These are phyloP conservation scores for Elmis aenea DNA, from an alignment of 2,888 invertebrate species.

Conservation along the genomic window DNA sequence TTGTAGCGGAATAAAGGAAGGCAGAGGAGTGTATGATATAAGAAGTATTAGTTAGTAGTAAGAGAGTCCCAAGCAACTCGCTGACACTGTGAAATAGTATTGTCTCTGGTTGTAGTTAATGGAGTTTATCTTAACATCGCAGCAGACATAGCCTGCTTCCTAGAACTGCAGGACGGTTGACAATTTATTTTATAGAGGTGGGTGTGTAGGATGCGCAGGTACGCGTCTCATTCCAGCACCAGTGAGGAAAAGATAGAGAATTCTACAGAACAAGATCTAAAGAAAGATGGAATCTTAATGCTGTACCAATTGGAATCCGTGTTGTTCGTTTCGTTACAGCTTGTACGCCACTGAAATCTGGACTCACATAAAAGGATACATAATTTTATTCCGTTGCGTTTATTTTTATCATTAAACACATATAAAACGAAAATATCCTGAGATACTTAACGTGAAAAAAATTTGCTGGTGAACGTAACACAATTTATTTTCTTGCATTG, in stretches of 20 bases:
- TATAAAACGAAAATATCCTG: too few species aligned
- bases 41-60: too few species aligned
- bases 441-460: too few species aligned
- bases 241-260: slow-evolving; percentile 26
- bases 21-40: too few species aligned
- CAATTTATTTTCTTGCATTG: too few species aligned
- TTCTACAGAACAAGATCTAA: slow-evolving; percentile 11
- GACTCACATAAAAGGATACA: slow-evolving; percentile 38
- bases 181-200: slow-evolving; percentile 48
- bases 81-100: slow-evolving; percentile 50
- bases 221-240: slow-evolving; percentile 27
- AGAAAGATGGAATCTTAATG: slow-evolving; percentile 35
- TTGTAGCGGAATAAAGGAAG: too few species aligned
- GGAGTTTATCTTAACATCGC: slow-evolving; percentile 47
- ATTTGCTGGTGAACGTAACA: too few species aligned
- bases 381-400: slow-evolving; percentile 39
- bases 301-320: slow-evolving; percentile 42
- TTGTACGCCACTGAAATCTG: slow-evolving; percentile 43
- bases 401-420: slow-evolving; percentile 28
- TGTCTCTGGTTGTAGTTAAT: slow-evolving; percentile 49
- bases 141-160: slow-evolving; percentile 44
- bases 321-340: slow-evolving; percentile 40
- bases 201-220: slow-evolving; percentile 37
- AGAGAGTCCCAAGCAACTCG: slow-evolving; percentile 24
- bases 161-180: slow-evolving; percentile 47